phyloP scores from a whole-genome alignment of 2,797 vertebrate genomes.

The Atherinosoma microstoma region DNA sequence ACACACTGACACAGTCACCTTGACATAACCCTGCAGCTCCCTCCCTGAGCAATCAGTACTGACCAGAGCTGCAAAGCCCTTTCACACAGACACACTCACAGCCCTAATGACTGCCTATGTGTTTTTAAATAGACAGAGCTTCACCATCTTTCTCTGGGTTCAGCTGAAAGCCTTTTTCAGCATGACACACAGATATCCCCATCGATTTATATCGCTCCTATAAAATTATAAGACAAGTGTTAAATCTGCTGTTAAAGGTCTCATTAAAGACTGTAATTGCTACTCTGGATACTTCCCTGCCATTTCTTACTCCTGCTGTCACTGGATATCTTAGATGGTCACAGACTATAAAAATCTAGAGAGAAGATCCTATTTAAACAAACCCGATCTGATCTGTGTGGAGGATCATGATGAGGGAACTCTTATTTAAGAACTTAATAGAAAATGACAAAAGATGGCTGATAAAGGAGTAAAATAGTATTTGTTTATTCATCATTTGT shows the following conservation, averaged over 20 bases:
- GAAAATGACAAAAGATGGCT: conserved; percentile 31
- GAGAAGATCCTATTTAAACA: conserved; percentile 14
- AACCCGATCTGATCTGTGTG: background rate
- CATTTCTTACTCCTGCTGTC: conserved; percentile 56
- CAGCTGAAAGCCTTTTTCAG: conserved; percentile 32
- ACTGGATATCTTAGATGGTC: conserved; percentile 14
- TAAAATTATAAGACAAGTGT: conserved; percentile 75
- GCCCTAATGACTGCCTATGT: conserved; percentile 61
- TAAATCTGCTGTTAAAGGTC: conserved; percentile 71
- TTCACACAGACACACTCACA: conserved; percentile 33
- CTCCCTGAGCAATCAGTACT: conserved; percentile 49
- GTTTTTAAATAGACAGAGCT: conserved; percentile 60
- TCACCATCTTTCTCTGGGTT: conserved; percentile 25
- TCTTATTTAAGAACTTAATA: background rate
- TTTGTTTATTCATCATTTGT: conserved; percentile 34
- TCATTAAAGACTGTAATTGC: conserved; percentile 75
- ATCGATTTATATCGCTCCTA: conserved; percentile 68
- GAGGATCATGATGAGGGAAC: background rate
- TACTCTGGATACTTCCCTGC: conserved; percentile 49
- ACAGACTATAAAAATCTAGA: background rate
- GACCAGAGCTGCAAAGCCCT: conserved; percentile 36
- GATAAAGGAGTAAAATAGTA: conserved; percentile 30
- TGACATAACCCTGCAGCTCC: conserved; percentile 64
- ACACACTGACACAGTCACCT: conserved; percentile 75
- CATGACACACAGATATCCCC: conserved; percentile 54